Evolutionary conservation across 2,888 invertebrate species (phyloP).

Genomic region (Volucella zonaria): DNA sequence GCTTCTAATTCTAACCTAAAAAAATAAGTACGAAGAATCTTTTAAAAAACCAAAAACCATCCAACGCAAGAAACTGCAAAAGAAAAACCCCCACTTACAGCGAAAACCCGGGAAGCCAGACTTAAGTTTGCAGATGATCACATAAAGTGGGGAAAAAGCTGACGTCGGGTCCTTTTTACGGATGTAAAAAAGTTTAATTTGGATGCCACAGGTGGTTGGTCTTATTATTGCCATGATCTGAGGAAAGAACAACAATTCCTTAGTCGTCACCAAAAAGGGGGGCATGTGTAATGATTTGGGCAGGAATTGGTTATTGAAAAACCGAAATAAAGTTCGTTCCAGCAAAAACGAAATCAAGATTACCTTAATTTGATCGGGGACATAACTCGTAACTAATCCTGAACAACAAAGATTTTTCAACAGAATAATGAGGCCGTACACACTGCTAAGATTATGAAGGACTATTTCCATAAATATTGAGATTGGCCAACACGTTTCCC

Average conservation of each 20-base stretch:
- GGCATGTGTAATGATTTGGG: conserved; percentile 56
- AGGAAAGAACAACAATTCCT: conserved; percentile 39
- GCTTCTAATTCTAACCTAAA: neutral
- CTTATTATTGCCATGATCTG: conserved; percentile 62
- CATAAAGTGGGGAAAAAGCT: conserved; percentile 3
- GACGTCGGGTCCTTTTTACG: conserved; percentile 31
- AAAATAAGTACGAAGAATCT: neutral
- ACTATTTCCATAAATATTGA: no score
- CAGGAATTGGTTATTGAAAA: conserved; percentile 36
- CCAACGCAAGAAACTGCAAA: conserved; percentile 27
- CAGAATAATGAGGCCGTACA: no score
- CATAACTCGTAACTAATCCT: no score
- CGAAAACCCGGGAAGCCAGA: neutral
- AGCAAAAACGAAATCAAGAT: neutral
- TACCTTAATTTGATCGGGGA: no score
- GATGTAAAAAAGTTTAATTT: conserved; percentile 56
- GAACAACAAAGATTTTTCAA: no score
- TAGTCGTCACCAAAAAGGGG: conserved; percentile 31
- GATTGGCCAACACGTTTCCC: no score
- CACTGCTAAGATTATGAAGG: no score
- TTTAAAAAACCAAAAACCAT: neutral
- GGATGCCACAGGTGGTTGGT: conserved; percentile 52
- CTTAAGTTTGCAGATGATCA: conserved; percentile 38
- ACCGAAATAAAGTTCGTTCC: conserved; percentile 39
- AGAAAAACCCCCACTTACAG: conserved; percentile 12